Conservation (phyloP, 2,797 vertebrate species). For the Hyperoplus lanceolatus region DNA sequence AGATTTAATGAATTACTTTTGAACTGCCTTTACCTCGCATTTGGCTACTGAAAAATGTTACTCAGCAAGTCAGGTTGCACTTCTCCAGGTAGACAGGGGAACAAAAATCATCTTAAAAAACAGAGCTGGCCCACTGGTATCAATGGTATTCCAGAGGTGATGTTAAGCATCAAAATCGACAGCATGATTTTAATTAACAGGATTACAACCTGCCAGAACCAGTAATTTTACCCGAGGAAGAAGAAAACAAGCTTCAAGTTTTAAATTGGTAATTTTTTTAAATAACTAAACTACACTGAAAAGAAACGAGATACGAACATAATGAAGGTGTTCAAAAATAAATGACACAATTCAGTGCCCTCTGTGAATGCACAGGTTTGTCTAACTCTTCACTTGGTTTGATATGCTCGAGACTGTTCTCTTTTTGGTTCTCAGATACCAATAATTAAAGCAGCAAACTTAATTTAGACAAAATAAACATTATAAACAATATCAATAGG, state of each 20-base stretch:
- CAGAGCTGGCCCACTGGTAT: not conserved
- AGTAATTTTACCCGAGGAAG: not conserved
- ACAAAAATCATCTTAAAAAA: not conserved
- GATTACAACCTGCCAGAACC: not conserved
- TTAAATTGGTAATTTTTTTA: not conserved
- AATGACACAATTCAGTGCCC: not conserved
- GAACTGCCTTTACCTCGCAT: not conserved
- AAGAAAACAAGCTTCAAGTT: not conserved
- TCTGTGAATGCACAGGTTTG: not conserved
- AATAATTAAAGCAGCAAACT: constrained; percentile 31
- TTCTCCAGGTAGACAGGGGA: not conserved
- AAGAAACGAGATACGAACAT: not conserved
- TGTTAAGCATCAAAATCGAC: not conserved
- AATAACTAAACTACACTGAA: not conserved
- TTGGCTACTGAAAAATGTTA: not conserved
- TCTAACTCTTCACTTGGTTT: constrained; percentile 18
- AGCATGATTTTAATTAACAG: too few relatives aligned
- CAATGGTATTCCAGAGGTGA: not conserved
- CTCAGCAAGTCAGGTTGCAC: not conserved
- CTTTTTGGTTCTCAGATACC: constrained; percentile 20
- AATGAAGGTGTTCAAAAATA: not conserved
- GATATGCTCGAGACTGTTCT: not conserved
- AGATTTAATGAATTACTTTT: constrained; percentile 14
- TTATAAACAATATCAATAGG: too few relatives aligned
- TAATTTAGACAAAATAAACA: too few relatives aligned